Percentiles rank a stretch among this genome's conserved stretches.
These are phyloP conservation scores for Nebria ingens DNA, from an alignment of 1,140 invertebrate species.

Conservation along the genomic window DNA sequence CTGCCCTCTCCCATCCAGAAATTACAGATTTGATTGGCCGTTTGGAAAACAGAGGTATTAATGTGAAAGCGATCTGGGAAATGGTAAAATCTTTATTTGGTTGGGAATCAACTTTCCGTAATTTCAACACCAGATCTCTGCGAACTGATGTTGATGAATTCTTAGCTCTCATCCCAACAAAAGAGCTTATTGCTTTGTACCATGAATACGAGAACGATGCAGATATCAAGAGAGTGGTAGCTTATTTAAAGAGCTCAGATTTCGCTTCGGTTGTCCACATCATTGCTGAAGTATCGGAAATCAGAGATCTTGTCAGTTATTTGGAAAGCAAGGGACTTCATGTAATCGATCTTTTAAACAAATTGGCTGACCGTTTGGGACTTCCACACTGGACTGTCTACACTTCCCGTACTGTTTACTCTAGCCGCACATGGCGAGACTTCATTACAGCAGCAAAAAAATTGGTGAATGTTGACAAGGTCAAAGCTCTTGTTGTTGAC, in stretches of 20 bases:
- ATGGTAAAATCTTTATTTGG: conserved; percentile 17
- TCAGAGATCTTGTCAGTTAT: neutral
- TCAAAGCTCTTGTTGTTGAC: too few species aligned
- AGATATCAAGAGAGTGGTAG: conserved; percentile 17
- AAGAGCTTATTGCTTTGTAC: conserved; percentile 17
- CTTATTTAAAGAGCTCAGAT: conserved; percentile 16
- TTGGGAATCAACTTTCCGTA: conserved; percentile 14
- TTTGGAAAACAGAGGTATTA: conserved; percentile 14
- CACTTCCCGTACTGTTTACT: too few species aligned
- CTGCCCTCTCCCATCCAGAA: too few species aligned
- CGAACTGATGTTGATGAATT: conserved; percentile 19
- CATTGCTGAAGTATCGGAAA: neutral
- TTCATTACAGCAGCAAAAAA: too few species aligned
- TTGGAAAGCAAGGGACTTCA: too few species aligned
- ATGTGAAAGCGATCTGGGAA: conserved; percentile 14
- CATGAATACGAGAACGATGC: conserved; percentile 15
- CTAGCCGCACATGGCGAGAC: too few species aligned
- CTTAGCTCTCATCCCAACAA: conserved; percentile 17
- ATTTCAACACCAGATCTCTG: too few species aligned
- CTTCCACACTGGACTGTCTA: too few species aligned
- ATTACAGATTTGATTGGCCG: too few species aligned
- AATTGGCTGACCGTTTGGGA: too few species aligned
- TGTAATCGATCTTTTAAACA: too few species aligned
- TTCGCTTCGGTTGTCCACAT: conserved; percentile 13
- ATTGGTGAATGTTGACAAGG: too few species aligned